Evolutionary conservation across 2,888 invertebrate genomes (phyloP).

Genomic region (Nesidiocoris tenuis): DNA sequence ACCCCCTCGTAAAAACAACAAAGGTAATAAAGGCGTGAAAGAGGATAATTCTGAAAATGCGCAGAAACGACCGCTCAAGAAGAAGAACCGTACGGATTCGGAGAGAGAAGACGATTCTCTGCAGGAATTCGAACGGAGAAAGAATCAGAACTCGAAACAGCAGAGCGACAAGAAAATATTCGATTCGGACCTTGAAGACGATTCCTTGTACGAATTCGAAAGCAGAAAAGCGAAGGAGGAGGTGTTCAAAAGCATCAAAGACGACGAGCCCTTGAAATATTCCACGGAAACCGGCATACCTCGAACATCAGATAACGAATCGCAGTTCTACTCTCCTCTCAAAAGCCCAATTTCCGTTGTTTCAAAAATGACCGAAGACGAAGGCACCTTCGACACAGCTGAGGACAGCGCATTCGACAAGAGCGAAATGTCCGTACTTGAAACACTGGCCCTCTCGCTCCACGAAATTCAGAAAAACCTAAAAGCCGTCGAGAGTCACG

Average conservation of each 20-base stretch:
- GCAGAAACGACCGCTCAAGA: conserved; percentile 18
- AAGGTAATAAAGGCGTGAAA: conserved; percentile 50
- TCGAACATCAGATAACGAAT: conserved; percentile 33
- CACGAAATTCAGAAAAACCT: conserved; percentile 62
- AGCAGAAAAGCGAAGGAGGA: conserved; percentile 55
- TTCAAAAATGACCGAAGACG: conserved; percentile 46
- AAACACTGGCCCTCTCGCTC: conserved; percentile 58
- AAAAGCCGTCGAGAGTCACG: conserved; percentile 57
- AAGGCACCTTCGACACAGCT: conserved; percentile 48
- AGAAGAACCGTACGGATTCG: conserved; percentile 48
- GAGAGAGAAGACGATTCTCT: conserved; percentile 51
- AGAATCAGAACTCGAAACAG: conserved; percentile 52
- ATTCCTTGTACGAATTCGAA: conserved; percentile 52
- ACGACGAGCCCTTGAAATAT: conserved; percentile 18
- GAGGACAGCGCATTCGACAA: conserved; percentile 50
- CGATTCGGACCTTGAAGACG: conserved; percentile 51
- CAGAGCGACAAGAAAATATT: conserved; percentile 41
- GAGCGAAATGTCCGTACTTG: conserved; percentile 53
- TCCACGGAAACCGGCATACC: conserved; percentile 38
- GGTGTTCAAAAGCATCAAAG: conserved; percentile 49
- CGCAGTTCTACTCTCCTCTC: conserved; percentile 42
- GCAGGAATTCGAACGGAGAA: conserved; percentile 53
- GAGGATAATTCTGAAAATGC: conserved; percentile 52
- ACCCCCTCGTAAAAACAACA: conserved; percentile 53
- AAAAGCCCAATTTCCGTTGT: conserved; percentile 42